Base-by-base conservation (phyloP, 2,888 invertebrate species). In the Plutella xylostella region DNA sequence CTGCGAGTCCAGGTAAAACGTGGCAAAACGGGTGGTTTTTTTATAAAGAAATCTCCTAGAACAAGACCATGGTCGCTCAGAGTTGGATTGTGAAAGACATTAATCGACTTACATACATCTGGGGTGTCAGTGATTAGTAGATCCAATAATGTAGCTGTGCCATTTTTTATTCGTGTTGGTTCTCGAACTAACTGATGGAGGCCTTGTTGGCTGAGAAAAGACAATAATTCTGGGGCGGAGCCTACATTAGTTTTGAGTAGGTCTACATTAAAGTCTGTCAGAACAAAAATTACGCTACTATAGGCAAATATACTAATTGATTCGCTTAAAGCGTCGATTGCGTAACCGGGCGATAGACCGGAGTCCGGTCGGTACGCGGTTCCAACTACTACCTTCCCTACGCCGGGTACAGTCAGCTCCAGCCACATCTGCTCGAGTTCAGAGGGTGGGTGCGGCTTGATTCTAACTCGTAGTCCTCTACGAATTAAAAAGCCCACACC, bases 341-440 rank as follows among this genome's bases (percentile, higher is more conserved):
- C 42, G 9, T 9, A 11, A 17, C 40, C 40, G 14, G 22, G 22
- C n/a, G 33, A 3, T 19, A 31, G 34, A 34, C 42, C 14, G n/a
- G n/a, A n/a, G 14, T 18, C 34, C 4, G 43, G 43, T 25, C 43
- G 7, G 28, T 43, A 43, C 4, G 43, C 43, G n/a, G 43, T 43
- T 12, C 43, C 43, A 18, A 43, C 17, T 1, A 25, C 35, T 15
- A 43, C 12, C 3, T 35, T 35, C 9, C 21, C 25, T 17, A 11
- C 37, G 3, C 35, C 28, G 2, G 43, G 25, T 6, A 41, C 17
- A 2, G 15, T 17, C 17, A 41, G 12, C n/a, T 41, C 41, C 4
- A 41, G 18, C 41, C 41, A 41, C 12, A 41, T 12, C 19, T 41
- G 41, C 18, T 41, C 41, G n/a, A 41, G 14, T 9, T 28, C n/a